These are phyloP conservation scores for Spicauda simplicius DNA, from an alignment of 2,888 invertebrate genomes.

Conservation along the genomic window DNA sequence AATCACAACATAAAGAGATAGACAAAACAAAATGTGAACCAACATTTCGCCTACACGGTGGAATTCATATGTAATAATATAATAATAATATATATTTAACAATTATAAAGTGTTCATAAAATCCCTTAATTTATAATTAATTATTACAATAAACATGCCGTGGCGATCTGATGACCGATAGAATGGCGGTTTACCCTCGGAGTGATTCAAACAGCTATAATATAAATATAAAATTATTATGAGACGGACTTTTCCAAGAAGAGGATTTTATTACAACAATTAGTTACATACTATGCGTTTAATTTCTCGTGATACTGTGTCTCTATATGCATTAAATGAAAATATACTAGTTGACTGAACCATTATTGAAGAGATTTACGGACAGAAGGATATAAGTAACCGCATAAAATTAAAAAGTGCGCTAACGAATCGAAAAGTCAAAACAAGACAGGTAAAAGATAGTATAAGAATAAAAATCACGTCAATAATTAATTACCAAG, in stretches of 20 bases:
- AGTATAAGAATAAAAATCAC: too few species aligned
- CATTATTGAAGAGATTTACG: too few species aligned
- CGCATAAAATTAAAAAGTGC: too few species aligned
- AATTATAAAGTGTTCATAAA: constrained; percentile 35
- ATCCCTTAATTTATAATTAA: constrained; percentile 29
- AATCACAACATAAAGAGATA: constrained; percentile 14
- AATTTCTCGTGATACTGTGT: too few species aligned
- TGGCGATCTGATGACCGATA: neutral
- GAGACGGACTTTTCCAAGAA: constrained; percentile 26
- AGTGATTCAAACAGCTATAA: constrained; percentile 16
- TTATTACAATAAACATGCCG: constrained; percentile 18
- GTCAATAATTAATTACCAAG: too few species aligned
- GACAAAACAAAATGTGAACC: constrained; percentile 36
- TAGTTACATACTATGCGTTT: neutral
- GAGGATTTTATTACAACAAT: neutral
- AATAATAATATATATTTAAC: constrained; percentile 28
- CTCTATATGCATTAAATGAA: too few species aligned
- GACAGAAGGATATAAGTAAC: too few species aligned
- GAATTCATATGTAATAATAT: constrained; percentile 32
- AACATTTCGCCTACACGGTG: constrained; percentile 31
- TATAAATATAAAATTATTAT: constrained; percentile 2
- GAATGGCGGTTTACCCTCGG: constrained; percentile 22
- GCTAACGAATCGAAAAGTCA: too few species aligned
- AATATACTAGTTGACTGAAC: too few species aligned
- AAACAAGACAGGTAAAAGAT: too few species aligned